Percentiles rank a stretch among this genome's conserved stretches.
phyloP scores from a whole-genome alignment of 2,113 vertebrate species.

The Mormyrus iriodes region DNA sequence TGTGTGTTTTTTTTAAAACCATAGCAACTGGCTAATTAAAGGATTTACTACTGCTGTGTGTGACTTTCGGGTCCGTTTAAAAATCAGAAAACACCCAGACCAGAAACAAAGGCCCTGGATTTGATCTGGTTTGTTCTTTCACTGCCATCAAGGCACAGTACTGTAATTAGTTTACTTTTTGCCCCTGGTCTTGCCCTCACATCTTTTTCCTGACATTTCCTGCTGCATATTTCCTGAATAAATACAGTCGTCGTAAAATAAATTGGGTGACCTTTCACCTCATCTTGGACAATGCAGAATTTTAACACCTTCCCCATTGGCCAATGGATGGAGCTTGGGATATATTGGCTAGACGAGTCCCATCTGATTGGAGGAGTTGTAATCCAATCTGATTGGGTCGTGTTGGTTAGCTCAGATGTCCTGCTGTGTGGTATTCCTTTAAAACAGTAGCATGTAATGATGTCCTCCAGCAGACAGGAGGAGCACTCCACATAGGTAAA shows the following conservation, averaged over 20 bases:
- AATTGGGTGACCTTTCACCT: neutral
- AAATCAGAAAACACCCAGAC: slow-evolving; percentile 15
- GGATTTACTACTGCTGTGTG: slow-evolving; percentile 23
- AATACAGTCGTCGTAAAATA: neutral
- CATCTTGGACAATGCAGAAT: neutral
- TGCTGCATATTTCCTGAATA: neutral
- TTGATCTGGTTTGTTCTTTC: neutral
- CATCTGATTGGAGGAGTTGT: neutral
- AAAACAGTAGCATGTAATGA: slow-evolving; percentile 43
- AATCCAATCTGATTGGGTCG: neutral
- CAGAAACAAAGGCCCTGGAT: neutral
- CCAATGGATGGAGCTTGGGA: neutral
- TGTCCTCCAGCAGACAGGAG: neutral
- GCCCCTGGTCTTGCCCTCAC: neutral
- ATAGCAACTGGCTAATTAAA: slow-evolving; percentile 27
- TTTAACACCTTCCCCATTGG: neutral
- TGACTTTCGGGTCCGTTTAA: slow-evolving; percentile 25
- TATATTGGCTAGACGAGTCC: neutral
- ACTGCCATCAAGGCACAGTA: neutral
- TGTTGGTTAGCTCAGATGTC: neutral
- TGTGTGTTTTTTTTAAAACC: slow-evolving; percentile 14
- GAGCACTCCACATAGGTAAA: slow-evolving; percentile 47
- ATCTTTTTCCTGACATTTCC: neutral
- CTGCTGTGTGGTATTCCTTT: slow-evolving; percentile 55
- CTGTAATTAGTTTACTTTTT: neutral